Base-by-base conservation (phyloP, 2,888 invertebrate genomes). In the Ptychoptera contaminata region DNA sequence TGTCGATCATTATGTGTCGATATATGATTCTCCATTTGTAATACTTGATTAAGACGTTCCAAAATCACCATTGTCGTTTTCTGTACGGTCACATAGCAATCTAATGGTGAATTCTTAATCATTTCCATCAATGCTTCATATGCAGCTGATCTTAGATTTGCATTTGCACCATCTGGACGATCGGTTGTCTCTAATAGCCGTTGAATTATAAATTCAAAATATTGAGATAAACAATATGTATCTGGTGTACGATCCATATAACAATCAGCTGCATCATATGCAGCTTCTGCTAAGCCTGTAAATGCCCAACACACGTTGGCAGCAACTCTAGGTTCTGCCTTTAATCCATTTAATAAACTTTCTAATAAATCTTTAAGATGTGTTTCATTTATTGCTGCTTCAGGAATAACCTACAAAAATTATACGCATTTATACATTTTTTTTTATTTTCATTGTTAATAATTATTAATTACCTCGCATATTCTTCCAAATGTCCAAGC, bases 261-360 rank as follows among this genome's bases (percentile, higher is more conserved):
- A 8, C 42, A 34, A 40, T 71, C 72, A 0, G 84, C 86, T 1
- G 86, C 82, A 56, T 98, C 96, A 58, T 91, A 97, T 2, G 94
- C 93, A 2, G 97, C 94, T 63, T 96, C 94, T 0, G 96, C 93
- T 40, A 98, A 70, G 30, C 93, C 92, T 16, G 92, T 92, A 57
- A 99, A 90, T 0, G 98, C 97, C 98, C 98, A 99, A 63, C 98
- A 99, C 10, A 97, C 93, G 65, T 98, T 98, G 9, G 93, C 84
- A 2, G 98, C 97, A 0, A 99, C 98, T 29, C 97, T 71, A 6
- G 97, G 90, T 60, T 97, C 97, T 2, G 92, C 85, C 55, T 83
- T 84, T 15, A 98, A 68, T 0, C 93, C 93, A 53, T 78, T 81
- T 0, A 88, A 77, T 47, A 90, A 75, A 65, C 83, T 76, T 67